Evolutionary conservation across 2,888 invertebrate species (phyloP), one percentile per base, ranked within the genome.

Genomic region (Bibio marci): DNA sequence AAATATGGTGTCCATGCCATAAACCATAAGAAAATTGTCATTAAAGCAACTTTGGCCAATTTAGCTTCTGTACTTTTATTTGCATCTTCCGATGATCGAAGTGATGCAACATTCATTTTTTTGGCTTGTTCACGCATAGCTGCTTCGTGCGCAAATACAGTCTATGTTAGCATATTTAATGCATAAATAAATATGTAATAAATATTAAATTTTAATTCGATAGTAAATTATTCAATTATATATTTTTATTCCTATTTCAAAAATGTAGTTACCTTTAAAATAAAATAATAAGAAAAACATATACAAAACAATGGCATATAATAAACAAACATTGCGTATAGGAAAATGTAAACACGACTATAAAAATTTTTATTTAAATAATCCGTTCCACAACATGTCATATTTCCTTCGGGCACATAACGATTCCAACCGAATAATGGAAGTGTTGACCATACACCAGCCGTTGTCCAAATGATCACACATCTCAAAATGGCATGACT

Each of bases 1-100:
- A 85, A 63, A 54, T 88, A 90, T 8, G 88, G 88, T 19, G 38
- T 38, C 91, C 91, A 92, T 35, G 71, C 70, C 46, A 69, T 53
- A 44, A 70, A 60, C 66, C 68, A 72, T 30, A 70, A 51, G 1
- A 64, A 58, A 44, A 71, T 65, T 40, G 70, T 70, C 45, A 64
- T 66, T 46, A 71, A 50, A 19, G 71, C 69, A 25, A 62, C 62
- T 49, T 65, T 66, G 25, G 65, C 65, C 31, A 66, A 48, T 48
- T 64, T 62, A 18, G 57, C 59, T 49, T 65, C 66, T 1, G 64
- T 64, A 37, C 62, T 63, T 7, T 54, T 49, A 25, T 53, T 53
- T 37, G 54, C 51, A 43, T 56, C 52, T 12, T 63, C 62, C 3
- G 63, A 58, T 30, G 62, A 59, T 37, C 66, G 49, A 35, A 67